These are phyloP conservation scores for Andrena camellia DNA, from an alignment of 2,888 invertebrate species.

Conservation along the genomic window DNA sequence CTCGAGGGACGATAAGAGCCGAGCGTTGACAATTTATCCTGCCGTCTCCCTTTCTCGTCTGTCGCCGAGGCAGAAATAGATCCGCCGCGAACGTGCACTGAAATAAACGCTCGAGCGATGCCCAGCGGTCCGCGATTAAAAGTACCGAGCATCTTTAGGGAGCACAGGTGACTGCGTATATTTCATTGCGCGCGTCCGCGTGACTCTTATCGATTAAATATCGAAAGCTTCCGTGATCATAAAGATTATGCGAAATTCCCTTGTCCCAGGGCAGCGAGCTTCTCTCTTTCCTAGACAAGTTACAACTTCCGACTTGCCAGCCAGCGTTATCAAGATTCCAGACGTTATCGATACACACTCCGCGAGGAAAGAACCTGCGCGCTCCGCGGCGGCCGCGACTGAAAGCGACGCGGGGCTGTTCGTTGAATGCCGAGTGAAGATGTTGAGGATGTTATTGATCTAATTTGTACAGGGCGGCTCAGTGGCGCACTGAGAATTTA, in stretches of 20 bases:
- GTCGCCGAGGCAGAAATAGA: too few relatives aligned
- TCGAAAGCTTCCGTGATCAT: slow-evolving; percentile 48
- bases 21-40: neutral
- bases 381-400: neutral
- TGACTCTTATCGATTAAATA: slow-evolving; percentile 40
- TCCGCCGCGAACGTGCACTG: too few relatives aligned
- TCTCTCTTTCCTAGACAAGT: slow-evolving; percentile 33
- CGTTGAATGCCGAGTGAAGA: neutral
- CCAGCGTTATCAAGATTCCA: slow-evolving; percentile 49
- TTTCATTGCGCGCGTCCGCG: neutral
- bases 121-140: neutral
- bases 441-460: neutral
- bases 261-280: slow-evolving; percentile 2
- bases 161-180: neutral
- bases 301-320: slow-evolving; percentile 50
- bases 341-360: slow-evolving; percentile 53
- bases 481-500: too few relatives aligned
- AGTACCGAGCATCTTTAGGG: neutral
- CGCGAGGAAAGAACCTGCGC: slow-evolving; percentile 39
- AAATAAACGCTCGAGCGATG: too few relatives aligned
- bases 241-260: slow-evolving; percentile 56
- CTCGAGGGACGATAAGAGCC: neutral
- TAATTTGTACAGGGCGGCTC: too few relatives aligned
- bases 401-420: neutral
- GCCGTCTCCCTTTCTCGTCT: neutral